A percentile compares a stretch with the other conserved stretches of the same genome.
These are phyloP conservation scores for Anolis sagrei DNA, from an alignment of 2,113 vertebrate genomes.

Conservation along the genomic window DNA sequence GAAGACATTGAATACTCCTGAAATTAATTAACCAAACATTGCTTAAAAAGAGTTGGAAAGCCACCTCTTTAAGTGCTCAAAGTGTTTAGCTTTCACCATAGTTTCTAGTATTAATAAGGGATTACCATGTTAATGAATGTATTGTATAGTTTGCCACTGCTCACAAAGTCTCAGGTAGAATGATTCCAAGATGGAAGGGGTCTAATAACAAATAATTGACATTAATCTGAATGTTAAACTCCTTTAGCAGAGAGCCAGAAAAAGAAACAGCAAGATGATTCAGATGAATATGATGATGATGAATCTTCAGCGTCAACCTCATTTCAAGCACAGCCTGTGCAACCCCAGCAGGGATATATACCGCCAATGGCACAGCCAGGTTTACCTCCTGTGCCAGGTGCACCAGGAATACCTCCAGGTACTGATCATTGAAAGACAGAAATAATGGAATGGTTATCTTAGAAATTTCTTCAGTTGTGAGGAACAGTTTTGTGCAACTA, in stretches of 20 bases:
- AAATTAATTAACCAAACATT: neutral
- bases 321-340: conserved; percentile 86
- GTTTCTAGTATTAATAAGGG: neutral
- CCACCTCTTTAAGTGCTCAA: neutral
- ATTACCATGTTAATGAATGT: neutral
- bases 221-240: conserved; percentile 16
- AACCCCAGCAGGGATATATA: conserved; percentile 87
- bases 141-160: neutral
- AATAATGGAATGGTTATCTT: neutral
- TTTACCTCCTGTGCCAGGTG: conserved; percentile 85
- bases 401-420: conserved; percentile 90
- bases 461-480: neutral
- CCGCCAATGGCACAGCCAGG: conserved; percentile 92
- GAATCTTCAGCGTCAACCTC: conserved; percentile 92
- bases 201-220: neutral
- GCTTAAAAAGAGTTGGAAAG: neutral
- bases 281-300: conserved; percentile 94
- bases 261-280: conserved; percentile 95
- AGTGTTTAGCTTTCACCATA: neutral
- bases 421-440: neutral
- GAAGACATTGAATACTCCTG: neutral
- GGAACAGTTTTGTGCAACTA: neutral
- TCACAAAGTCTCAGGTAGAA: neutral
- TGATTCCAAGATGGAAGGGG: neutral
- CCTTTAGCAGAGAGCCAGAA: conserved; percentile 88